A percentile compares a stretch with the other conserved stretches of the same genome.
Evolutionary conservation across 2,797 vertebrate genomes (phyloP).

Genomic region (Diceros bicornis): DNA sequence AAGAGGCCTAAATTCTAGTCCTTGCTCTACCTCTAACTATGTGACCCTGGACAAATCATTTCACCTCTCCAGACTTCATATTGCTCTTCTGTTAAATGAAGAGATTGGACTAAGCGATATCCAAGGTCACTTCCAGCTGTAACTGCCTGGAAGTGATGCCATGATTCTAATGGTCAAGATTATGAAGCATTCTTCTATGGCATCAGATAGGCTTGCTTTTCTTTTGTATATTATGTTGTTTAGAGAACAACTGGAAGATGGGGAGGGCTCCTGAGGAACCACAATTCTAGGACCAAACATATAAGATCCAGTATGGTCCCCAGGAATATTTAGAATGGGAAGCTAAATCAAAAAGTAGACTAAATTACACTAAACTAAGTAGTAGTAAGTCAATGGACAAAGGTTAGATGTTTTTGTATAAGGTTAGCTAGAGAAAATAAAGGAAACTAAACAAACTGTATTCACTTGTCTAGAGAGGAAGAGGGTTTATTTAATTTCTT

Average conservation of each 20-base stretch:
- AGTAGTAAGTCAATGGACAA: not conserved
- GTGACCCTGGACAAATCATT: constrained; percentile 12
- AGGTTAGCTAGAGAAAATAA: not conserved
- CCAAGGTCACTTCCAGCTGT: not conserved
- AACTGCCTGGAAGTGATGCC: not conserved
- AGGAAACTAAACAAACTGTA: not conserved
- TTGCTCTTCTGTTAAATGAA: not conserved
- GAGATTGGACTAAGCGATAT: not conserved
- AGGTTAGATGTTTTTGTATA: not conserved
- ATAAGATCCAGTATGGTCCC: not conserved
- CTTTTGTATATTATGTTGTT: not conserved
- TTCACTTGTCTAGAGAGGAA: not conserved
- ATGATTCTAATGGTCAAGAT: not conserved
- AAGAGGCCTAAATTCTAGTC: not conserved
- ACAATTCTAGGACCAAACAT: not conserved
- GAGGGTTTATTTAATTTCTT: constrained; percentile 8
- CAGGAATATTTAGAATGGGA: not conserved
- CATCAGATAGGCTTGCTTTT: not conserved
- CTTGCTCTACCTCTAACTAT: not conserved
- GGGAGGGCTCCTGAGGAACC: not conserved
- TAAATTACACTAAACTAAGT: not conserved
- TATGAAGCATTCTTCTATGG: not conserved
- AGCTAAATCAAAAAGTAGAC: constrained; percentile 50
- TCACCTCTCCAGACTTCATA: not conserved
- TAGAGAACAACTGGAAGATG: not conserved